Conservation (phyloP, 2,888 invertebrate genomes). For the Ganaspis brasiliensis region DNA sequence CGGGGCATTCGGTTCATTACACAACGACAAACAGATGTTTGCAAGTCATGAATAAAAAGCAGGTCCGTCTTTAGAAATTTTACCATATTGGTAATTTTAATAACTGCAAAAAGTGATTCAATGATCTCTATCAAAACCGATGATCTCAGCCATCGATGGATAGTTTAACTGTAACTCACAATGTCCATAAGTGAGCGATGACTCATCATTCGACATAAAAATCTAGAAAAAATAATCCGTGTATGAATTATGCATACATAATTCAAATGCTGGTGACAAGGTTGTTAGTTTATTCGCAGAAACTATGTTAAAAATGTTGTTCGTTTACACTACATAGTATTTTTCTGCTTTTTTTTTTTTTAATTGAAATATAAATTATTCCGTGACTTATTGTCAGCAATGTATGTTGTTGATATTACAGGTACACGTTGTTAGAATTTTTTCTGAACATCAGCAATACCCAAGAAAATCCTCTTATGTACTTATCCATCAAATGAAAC, state of each 20-base stretch:
- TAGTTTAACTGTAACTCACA: conserved; percentile 34
- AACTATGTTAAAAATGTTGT: conserved; percentile 3
- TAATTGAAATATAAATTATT: background rate
- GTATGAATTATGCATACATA: conserved; percentile 19
- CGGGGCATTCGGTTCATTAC: too few relatives aligned
- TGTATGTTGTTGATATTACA: background rate
- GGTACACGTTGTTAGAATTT: conserved; percentile 1
- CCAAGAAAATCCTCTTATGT: conserved; percentile 40
- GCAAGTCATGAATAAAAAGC: background rate
- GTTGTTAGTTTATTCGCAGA: conserved; percentile 6
- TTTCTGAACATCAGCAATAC: conserved; percentile 17
- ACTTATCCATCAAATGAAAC: conserved; percentile 41
- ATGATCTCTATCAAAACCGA: conserved; percentile 34
- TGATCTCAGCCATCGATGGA: conserved; percentile 30
- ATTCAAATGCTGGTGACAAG: conserved; percentile 32
- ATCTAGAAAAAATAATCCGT: conserved; percentile 13
- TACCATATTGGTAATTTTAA: conserved; percentile 21
- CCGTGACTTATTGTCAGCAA: conserved; percentile 6
- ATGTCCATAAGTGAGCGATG: conserved; percentile 28
- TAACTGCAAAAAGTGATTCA: conserved; percentile 30
- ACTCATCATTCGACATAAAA: conserved; percentile 34
- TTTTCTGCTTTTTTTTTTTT: background rate
- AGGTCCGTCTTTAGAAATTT: background rate
- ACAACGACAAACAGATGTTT: background rate
- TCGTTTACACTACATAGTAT: background rate